A percentile compares a stretch with the other conserved stretches of the same genome.
phyloP scores from a whole-genome alignment of 2,888 invertebrate genomes.

The Hypsopygia costalis region DNA sequence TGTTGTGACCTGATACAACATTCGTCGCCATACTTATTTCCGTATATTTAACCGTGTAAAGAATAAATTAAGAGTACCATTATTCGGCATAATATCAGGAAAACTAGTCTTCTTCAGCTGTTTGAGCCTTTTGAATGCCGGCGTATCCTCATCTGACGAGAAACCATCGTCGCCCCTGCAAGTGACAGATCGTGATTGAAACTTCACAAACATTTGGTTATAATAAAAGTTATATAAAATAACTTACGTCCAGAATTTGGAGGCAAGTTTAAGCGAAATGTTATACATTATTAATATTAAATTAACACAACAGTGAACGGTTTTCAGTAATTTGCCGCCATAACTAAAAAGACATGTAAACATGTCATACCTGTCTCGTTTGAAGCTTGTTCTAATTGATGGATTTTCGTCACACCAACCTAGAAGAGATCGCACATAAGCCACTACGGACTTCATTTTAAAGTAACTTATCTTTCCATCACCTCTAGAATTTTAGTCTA shows the following conservation, averaged over 20 bases:
- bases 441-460: slow-evolving; percentile 69
- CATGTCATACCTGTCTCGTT: slow-evolving; percentile 76
- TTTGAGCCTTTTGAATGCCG: slow-evolving; percentile 59
- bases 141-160: slow-evolving; percentile 61
- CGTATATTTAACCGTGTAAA: no score
- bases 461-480: slow-evolving; percentile 55
- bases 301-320: slow-evolving; percentile 21
- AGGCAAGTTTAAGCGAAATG: slow-evolving; percentile 55
- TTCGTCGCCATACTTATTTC: no score
- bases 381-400: slow-evolving; percentile 50
- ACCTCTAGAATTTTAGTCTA: slow-evolving; percentile 35
- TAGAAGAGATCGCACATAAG: slow-evolving; percentile 62
- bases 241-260: slow-evolving; percentile 66
- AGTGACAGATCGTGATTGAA: slow-evolving; percentile 22
- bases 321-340: slow-evolving; percentile 70
- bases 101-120: slow-evolving; percentile 53
- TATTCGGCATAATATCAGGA: slow-evolving; percentile 52
- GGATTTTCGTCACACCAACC: slow-evolving; percentile 57
- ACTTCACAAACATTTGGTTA: not conserved
- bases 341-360: slow-evolving; percentile 64
- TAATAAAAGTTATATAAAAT: not conserved
- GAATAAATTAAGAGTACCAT: slow-evolving; percentile 44
- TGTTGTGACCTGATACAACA: no score
- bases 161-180: slow-evolving; percentile 64
- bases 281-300: slow-evolving; percentile 43